These are phyloP conservation scores for Pleuronectes platessa DNA, from an alignment of 2,113 vertebrate species.

Conservation along the genomic window DNA sequence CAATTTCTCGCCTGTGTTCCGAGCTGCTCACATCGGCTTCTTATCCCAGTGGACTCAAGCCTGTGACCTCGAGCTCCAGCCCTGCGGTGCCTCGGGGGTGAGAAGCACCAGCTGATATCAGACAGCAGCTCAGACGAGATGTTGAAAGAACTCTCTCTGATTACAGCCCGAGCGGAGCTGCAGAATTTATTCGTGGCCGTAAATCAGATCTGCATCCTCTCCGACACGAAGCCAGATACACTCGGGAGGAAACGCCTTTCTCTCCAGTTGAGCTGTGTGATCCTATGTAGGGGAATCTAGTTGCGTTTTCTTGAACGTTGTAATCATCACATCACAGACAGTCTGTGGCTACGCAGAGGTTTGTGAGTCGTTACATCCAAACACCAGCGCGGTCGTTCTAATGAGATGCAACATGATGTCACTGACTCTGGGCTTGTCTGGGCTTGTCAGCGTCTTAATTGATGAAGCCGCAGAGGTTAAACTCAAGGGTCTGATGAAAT, in stretches of 20 bases:
- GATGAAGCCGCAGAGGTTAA: slow-evolving; percentile 29
- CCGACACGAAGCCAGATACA: not conserved
- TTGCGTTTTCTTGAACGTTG: not conserved
- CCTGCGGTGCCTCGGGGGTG: not conserved
- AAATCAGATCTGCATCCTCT: slow-evolving; percentile 45
- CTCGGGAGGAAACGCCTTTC: not conserved
- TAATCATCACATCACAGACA: not conserved
- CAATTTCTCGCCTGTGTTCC: slow-evolving; percentile 5
- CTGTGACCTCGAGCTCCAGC: not conserved
- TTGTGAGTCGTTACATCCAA: not conserved
- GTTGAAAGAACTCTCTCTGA: slow-evolving; percentile 19
- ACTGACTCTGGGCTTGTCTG: slow-evolving; percentile 11
- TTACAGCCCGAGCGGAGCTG: slow-evolving; percentile 21
- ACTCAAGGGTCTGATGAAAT: slow-evolving; percentile 24
- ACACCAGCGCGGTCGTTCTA: not conserved
- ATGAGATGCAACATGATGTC: slow-evolving; percentile 46
- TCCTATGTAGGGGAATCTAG: not conserved
- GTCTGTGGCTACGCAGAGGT: not conserved
- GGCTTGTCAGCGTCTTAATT: slow-evolving; percentile 26
- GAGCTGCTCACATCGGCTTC: slow-evolving; percentile 8
- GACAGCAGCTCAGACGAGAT: slow-evolving; percentile 36
- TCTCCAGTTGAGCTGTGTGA: not conserved
- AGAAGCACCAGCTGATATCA: slow-evolving; percentile 33
- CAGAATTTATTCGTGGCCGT: slow-evolving; percentile 7
- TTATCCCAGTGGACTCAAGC: not conserved